Evolutionary conservation across 37 sponge, comb jelly and placozoan genomes (phyloP).

Genomic region (Bolinopsis microptera): DNA sequence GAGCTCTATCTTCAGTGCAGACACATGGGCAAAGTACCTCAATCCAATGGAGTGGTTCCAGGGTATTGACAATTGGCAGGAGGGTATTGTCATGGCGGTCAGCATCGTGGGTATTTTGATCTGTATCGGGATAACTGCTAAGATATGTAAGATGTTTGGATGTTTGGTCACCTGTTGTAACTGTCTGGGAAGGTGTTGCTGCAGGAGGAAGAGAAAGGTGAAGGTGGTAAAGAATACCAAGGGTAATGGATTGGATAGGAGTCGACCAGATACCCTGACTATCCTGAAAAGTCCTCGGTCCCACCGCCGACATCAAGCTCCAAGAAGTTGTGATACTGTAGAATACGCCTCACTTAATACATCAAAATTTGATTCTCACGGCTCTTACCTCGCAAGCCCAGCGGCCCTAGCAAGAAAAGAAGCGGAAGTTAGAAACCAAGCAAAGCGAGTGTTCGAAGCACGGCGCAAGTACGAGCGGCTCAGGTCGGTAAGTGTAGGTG

Average conservation of each 20-base stretch:
- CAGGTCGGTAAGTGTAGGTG: neutral
- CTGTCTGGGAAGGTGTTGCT: neutral
- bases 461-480: neutral
- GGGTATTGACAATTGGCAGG: slow-evolving; percentile 37
- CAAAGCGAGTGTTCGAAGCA: neutral
- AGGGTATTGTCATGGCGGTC: slow-evolving; percentile 5
- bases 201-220: neutral
- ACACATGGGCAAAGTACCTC: slow-evolving; percentile 13
- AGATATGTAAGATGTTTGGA: slow-evolving; percentile 3
- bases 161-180: neutral
- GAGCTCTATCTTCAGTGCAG: neutral
- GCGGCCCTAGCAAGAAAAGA: neutral
- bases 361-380: neutral
- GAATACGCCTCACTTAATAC: neutral
- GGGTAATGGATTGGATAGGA: neutral
- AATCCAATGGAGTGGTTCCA: neutral
- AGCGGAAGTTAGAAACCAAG: neutral
- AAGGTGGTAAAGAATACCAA: neutral
- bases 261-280: neutral
- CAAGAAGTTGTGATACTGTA: neutral
- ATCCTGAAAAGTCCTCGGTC: neutral
- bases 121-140: neutral
- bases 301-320: neutral
- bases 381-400: neutral
- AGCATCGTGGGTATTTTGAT: neutral